Conservation (phyloP, 2,888 invertebrate species). For the Ochropacha duplaris region DNA sequence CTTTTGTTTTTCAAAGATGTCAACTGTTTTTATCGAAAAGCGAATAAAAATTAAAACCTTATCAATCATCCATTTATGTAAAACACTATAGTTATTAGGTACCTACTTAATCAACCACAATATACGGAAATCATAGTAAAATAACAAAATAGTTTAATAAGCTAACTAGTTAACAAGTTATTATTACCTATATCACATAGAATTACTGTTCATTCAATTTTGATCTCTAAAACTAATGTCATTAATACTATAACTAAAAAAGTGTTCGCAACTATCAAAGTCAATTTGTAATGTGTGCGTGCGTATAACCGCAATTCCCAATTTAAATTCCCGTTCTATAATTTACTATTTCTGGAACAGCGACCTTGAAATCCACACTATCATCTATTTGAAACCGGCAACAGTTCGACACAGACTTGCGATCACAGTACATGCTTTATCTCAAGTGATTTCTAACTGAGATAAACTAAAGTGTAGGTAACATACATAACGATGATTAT, state of each 20-base stretch:
- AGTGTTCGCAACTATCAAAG: background rate
- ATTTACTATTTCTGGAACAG: background rate
- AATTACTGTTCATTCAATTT: background rate
- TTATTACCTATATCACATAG: background rate
- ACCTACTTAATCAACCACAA: background rate
- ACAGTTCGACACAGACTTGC: background rate
- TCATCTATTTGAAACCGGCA: background rate
- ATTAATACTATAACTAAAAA: background rate
- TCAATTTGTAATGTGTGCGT: background rate
- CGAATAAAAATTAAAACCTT: no score
- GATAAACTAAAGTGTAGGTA: conserved; percentile 1
- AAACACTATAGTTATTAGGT: no score
- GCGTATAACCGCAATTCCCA: background rate
- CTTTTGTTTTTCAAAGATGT: background rate
- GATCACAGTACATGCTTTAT: background rate
- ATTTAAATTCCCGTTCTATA: background rate
- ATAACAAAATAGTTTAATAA: no score
- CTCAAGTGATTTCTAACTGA: background rate
- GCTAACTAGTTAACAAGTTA: no score
- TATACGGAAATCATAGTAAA: background rate
- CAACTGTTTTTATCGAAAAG: background rate
- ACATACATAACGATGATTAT: conserved; percentile 13
- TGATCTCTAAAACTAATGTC: background rate
- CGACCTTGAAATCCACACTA: background rate
- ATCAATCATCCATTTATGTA: no score